Percentiles rank a stretch among this genome's conserved stretches.
Conservation (phyloP, 2,113 vertebrate species). For the Pyxicephalus adspersus region DNA sequence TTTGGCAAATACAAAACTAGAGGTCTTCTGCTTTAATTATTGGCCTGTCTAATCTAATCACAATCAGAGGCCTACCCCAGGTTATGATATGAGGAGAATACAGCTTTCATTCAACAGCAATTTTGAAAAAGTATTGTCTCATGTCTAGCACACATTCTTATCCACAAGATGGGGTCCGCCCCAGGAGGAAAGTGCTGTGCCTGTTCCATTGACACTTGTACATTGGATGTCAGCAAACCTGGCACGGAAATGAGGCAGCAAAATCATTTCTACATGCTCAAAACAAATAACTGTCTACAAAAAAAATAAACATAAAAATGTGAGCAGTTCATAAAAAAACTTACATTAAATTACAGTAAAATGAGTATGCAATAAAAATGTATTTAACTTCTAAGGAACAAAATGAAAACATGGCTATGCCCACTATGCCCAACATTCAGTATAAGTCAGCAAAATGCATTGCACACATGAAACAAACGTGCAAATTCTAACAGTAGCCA, state of each 20-base stretch:
- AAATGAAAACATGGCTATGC: too few species aligned
- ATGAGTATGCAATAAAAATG: too few species aligned
- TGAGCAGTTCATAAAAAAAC: too few species aligned
- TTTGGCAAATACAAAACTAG: not conserved
- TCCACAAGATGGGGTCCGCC: not conserved
- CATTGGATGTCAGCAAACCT: not conserved
- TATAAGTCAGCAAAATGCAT: too few species aligned
- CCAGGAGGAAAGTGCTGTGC: not conserved
- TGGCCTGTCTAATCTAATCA: conserved; percentile 15
- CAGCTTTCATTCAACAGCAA: conserved; percentile 22
- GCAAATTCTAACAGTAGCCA: too few species aligned
- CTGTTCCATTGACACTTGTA: conserved; percentile 1
- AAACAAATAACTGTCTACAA: not conserved
- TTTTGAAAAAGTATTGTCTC: conserved; percentile 7
- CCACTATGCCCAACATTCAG: too few species aligned
- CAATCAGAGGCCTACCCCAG: not conserved
- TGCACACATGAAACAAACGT: too few species aligned
- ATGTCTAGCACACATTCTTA: conserved; percentile 14
- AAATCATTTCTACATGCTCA: not conserved
- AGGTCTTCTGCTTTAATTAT: conserved; percentile 19
- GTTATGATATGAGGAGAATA: not conserved
- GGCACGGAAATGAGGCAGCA: not conserved
- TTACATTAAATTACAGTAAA: too few species aligned
- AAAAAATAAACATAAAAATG: not conserved
- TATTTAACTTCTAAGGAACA: too few species aligned